Evolutionary conservation across 2,797 vertebrate genomes (phyloP).

Genomic region (Paratrypauchen microcephalus): DNA sequence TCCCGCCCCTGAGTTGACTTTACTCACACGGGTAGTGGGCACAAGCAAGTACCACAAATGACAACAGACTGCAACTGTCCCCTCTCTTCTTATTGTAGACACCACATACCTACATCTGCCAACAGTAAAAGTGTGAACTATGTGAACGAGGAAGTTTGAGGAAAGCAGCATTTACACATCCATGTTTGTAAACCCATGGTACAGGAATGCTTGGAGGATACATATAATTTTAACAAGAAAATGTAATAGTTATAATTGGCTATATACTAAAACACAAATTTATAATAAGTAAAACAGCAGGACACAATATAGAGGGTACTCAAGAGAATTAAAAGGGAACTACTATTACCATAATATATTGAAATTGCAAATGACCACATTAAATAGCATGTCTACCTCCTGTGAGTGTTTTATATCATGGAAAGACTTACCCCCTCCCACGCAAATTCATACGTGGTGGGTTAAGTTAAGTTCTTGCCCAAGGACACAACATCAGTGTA

Average conservation of each 20-base stretch:
- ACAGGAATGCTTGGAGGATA: too few species aligned
- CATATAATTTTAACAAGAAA: too few species aligned
- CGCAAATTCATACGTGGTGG: too few species aligned
- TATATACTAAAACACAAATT: too few species aligned
- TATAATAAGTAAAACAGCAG: too few species aligned
- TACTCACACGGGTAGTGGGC: slow-evolving; percentile 45
- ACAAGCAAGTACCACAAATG: slow-evolving; percentile 50
- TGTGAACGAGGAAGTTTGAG: not conserved
- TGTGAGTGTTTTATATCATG: not conserved
- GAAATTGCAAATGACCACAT: not conserved
- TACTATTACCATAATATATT: not conserved
- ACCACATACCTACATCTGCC: not conserved
- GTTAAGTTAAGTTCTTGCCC: not conserved
- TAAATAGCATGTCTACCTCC: not conserved
- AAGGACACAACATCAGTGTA: not conserved
- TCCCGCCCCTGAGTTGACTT: slow-evolving; percentile 63
- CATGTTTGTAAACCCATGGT: not conserved
- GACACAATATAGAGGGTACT: too few species aligned
- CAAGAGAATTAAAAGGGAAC: too few species aligned
- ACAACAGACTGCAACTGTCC: slow-evolving; percentile 47
- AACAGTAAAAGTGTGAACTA: not conserved
- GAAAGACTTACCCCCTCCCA: not conserved
- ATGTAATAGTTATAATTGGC: too few species aligned
- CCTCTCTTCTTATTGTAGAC: slow-evolving; percentile 6
- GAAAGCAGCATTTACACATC: not conserved